Conservation (phyloP, 1,140 invertebrate species). For the Platyscapa corneri region DNA sequence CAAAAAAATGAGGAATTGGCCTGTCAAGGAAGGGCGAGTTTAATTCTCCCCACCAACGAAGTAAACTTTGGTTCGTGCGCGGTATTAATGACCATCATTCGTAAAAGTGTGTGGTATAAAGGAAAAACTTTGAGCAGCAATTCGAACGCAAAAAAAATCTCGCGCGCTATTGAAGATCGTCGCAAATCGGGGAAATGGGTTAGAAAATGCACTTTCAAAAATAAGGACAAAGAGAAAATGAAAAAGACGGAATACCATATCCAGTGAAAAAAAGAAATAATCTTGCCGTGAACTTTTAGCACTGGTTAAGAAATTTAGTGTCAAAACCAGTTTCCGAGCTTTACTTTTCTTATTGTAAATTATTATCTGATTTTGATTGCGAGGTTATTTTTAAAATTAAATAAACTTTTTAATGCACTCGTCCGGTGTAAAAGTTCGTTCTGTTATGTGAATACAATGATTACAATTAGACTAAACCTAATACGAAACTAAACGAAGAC, state of each 20-base stretch:
- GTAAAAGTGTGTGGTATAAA: neutral
- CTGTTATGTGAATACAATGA: no score
- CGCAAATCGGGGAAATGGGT: conserved; percentile 65
- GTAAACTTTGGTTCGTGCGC: neutral
- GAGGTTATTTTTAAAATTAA: neutral
- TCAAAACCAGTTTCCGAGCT: conserved; percentile 6
- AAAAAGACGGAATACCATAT: neutral
- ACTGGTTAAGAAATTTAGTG: conserved; percentile 17
- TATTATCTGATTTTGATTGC: conserved; percentile 5
- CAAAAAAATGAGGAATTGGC: neutral
- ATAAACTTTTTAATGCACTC: neutral
- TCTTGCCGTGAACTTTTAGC: neutral
- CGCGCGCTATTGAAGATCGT: conserved; percentile 52
- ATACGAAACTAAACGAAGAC: neutral
- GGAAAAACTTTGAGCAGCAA: conserved; percentile 20
- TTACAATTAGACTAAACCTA: no score
- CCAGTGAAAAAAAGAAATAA: neutral
- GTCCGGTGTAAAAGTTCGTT: neutral
- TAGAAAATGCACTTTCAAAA: conserved; percentile 57
- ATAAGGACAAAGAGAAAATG: neutral
- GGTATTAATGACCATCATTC: conserved; percentile 35
- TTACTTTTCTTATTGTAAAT: neutral
- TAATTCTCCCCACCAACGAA: conserved; percentile 1
- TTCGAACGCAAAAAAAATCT: conserved; percentile 3
- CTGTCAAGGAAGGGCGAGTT: neutral